phyloP scores from a whole-genome alignment of 2,113 vertebrate genomes.

The Rostratula benghalensis region DNA sequence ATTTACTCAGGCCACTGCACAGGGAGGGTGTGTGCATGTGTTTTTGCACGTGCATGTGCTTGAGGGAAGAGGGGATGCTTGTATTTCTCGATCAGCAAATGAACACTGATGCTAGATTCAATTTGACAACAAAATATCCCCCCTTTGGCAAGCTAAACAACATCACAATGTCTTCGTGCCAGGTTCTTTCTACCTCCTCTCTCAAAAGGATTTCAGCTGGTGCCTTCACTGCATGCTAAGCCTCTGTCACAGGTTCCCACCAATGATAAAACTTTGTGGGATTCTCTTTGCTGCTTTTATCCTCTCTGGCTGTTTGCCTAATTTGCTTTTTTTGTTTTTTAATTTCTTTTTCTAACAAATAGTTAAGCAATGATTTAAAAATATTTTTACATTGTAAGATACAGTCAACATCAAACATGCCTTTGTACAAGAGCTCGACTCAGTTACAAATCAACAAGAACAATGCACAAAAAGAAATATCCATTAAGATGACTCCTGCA shows the following conservation, averaged over 20 bases:
- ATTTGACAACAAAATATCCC: neutral
- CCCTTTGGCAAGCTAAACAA: constrained; percentile 3
- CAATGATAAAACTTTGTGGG: neutral
- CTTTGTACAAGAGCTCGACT: constrained; percentile 85
- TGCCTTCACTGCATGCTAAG: neutral
- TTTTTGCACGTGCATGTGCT: neutral
- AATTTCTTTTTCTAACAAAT: constrained; percentile 78
- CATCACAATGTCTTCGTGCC: neutral
- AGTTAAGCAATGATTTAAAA: constrained; percentile 80
- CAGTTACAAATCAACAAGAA: constrained; percentile 86
- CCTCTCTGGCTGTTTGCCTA: constrained; percentile 32
- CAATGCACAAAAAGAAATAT: constrained; percentile 80
- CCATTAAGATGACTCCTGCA: constrained; percentile 73
- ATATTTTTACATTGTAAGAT: constrained; percentile 81
- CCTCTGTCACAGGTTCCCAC: neutral
- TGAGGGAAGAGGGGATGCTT: neutral
- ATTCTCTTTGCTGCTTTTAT: constrained; percentile 35
- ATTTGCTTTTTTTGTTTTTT: constrained; percentile 70
- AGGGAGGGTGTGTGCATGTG: neutral
- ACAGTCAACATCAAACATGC: constrained; percentile 85
- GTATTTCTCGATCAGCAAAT: neutral
- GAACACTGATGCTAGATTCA: neutral
- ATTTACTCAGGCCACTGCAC: neutral
- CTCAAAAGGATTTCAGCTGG: neutral
- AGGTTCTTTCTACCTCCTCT: neutral